Conservation (phyloP, 2,797 vertebrate species). For the Alectoris magna region DNA sequence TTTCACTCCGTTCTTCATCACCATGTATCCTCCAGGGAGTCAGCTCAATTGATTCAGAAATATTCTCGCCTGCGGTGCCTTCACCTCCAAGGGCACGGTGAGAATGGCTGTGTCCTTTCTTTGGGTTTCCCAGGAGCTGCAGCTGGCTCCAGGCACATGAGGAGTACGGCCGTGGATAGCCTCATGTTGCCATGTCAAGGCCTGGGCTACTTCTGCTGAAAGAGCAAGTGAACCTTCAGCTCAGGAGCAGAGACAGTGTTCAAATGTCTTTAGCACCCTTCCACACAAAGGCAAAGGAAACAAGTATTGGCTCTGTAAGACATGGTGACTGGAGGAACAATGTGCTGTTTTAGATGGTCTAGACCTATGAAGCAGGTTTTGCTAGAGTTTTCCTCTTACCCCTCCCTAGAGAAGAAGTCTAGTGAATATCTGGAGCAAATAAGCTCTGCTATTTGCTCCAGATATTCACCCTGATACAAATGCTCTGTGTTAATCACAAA, state of each 20-base stretch:
- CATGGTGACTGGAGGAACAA: neutral
- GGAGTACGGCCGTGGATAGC: neutral
- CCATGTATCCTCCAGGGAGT: neutral
- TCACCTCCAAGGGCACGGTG: neutral
- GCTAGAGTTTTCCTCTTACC: conserved; percentile 11
- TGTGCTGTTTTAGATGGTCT: neutral
- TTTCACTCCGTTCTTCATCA: neutral
- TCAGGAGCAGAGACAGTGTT: neutral
- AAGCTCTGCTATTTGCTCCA: neutral
- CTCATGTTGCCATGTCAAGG: neutral
- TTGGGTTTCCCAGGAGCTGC: neutral
- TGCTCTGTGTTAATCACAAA: conserved; percentile 10
- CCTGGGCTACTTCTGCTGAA: neutral
- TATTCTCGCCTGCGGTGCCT: neutral
- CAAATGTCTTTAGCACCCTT: neutral
- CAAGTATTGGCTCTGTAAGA: neutral
- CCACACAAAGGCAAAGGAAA: neutral
- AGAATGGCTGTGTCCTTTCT: neutral
- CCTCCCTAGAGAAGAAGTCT: neutral
- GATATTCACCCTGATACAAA: neutral
- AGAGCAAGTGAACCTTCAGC: neutral
- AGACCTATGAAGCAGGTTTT: neutral
- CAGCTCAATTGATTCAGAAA: neutral
- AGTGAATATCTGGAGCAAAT: neutral
- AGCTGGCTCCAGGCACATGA: neutral